These are phyloP conservation scores for Saccopteryx leptura DNA, from an alignment of 2,113 vertebrate genomes.

Conservation along the genomic window DNA sequence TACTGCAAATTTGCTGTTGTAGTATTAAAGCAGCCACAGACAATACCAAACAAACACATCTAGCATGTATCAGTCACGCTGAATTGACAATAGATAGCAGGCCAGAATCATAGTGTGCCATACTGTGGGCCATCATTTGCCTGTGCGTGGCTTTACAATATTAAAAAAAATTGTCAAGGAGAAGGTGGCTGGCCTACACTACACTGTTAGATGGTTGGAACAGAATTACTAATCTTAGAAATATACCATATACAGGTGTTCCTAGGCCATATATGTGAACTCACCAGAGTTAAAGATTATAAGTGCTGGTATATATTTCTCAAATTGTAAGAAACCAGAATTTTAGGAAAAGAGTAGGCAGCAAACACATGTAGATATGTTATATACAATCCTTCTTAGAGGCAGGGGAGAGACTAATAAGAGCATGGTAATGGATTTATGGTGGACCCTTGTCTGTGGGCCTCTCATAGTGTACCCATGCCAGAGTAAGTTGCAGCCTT, in stretches of 20 bases:
- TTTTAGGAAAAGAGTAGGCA: neutral
- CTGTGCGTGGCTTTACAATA: neutral
- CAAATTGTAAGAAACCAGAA: neutral
- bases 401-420: neutral
- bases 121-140: neutral
- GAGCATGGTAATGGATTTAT: constrained; percentile 67
- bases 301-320: neutral
- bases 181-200: neutral
- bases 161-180: neutral
- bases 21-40: neutral
- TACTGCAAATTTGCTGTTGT: neutral
- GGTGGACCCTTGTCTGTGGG: neutral
- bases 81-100: neutral
- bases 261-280: neutral
- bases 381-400: neutral
- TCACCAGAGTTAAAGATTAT: neutral
- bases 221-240: neutral
- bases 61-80: neutral
- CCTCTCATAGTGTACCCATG: constrained; percentile 46
- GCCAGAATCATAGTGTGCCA: neutral
- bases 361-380: neutral
- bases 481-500: constrained; percentile 21
- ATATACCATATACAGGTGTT: neutral
- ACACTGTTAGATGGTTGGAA: neutral
- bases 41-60: neutral